Percentiles rank a stretch among this genome's conserved stretches.
These are phyloP conservation scores for Trematocara nigrifrons DNA, from an alignment of 2,113 vertebrate genomes.

Conservation along the genomic window DNA sequence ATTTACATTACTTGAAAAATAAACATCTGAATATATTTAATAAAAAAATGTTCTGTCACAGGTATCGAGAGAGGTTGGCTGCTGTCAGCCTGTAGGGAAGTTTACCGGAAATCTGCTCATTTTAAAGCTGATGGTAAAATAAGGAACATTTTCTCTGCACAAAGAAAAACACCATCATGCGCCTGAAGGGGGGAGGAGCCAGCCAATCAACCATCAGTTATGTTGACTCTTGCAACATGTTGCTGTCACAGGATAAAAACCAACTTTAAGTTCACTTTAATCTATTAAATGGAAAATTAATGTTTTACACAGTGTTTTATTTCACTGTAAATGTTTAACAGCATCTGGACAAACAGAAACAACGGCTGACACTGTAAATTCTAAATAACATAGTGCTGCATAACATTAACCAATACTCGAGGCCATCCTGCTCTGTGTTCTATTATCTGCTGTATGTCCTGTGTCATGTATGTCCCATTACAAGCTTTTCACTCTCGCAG, in stretches of 20 bases:
- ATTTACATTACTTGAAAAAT: neutral
- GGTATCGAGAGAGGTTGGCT: neutral
- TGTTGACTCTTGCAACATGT: neutral
- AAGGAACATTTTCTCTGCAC: neutral
- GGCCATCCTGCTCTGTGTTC: neutral
- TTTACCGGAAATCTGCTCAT: neutral
- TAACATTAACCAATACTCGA: neutral
- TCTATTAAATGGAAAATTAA: neutral
- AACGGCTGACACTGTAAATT: neutral
- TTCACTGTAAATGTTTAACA: neutral
- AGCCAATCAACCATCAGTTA: neutral
- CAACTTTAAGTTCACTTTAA: neutral
- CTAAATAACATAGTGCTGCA: neutral
- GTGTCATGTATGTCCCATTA: neutral
- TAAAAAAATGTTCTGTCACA: neutral
- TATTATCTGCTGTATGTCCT: neutral
- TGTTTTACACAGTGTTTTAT: neutral
- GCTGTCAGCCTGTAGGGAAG: neutral
- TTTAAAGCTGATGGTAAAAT: neutral
- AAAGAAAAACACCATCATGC: neutral
- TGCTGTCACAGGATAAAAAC: rapidly evolving
- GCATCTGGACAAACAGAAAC: neutral
- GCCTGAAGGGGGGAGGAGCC: neutral
- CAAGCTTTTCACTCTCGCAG: neutral
- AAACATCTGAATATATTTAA: neutral